These are phyloP conservation scores for Stenodema calcarata DNA, from an alignment of 2,888 invertebrate species.

Conservation along the genomic window DNA sequence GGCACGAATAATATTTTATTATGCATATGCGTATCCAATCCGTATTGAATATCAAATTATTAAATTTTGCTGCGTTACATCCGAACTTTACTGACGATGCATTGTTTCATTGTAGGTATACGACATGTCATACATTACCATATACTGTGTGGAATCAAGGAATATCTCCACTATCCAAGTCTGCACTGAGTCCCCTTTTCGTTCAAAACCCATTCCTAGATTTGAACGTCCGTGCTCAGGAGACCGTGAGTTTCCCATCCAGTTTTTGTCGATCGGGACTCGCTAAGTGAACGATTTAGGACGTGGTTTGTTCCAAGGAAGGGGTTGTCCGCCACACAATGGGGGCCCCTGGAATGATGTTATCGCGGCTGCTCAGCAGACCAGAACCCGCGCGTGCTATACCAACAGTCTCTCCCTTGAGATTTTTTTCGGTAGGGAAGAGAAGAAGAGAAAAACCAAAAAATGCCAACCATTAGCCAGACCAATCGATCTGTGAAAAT, in stretches of 20 bases:
- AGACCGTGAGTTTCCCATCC: neutral
- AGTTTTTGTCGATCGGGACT: neutral
- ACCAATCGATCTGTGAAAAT: neutral
- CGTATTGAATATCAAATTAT: no score
- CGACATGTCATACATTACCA: no score
- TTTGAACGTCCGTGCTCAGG: neutral
- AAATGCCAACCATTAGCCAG: neutral
- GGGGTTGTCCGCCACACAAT: neutral
- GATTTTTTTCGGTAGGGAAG: no score
- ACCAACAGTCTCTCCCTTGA: neutral
- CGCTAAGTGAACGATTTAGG: slow-evolving; percentile 40
- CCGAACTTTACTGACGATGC: no score
- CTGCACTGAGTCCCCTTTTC: neutral
- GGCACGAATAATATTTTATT: no score
- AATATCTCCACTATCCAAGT: no score
- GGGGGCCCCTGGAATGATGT: slow-evolving; percentile 7
- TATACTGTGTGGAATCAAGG: no score
- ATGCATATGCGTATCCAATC: no score
- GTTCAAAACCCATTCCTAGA: neutral
- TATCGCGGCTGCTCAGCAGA: slow-evolving; percentile 35
- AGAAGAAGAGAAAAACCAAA: neutral
- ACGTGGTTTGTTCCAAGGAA: slow-evolving; percentile 22
- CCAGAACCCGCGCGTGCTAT: slow-evolving; percentile 40
- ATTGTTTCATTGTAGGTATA: no score
- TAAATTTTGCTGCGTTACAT: no score